Evolutionary conservation across 2,113 vertebrate genomes (phyloP).

Genomic region (Nestor notabilis): DNA sequence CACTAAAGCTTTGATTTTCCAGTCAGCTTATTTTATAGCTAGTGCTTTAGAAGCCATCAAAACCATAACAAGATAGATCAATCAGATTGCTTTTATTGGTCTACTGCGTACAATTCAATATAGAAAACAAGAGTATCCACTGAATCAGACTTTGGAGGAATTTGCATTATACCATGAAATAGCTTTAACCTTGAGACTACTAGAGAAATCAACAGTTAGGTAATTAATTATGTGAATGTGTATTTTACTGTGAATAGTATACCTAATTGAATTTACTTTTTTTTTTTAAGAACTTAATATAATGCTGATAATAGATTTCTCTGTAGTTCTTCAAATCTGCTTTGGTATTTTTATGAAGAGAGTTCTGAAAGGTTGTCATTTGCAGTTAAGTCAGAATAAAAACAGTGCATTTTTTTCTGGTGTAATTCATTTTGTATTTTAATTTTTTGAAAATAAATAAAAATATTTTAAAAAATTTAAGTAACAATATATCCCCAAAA

Average conservation of each 20-base stretch:
- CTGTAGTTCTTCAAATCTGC: neutral
- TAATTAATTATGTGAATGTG: constrained; percentile 60
- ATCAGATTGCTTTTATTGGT: constrained; percentile 76
- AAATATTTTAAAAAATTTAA: neutral
- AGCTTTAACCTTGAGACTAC: constrained; percentile 69
- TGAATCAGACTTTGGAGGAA: constrained; percentile 65
- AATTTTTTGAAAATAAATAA: neutral
- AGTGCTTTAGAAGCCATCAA: constrained; percentile 74
- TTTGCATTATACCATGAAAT: neutral
- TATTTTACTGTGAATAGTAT: neutral
- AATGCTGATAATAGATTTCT: neutral
- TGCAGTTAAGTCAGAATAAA: neutral
- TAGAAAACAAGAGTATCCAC: constrained; percentile 54
- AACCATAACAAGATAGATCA: constrained; percentile 75
- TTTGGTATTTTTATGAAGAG: neutral
- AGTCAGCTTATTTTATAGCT: constrained; percentile 78
- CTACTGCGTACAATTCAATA: constrained; percentile 67
- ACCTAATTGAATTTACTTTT: neutral
- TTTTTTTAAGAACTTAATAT: constrained; percentile 7
- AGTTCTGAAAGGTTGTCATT: neutral
- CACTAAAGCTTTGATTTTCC: constrained; percentile 79
- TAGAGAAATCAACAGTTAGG: constrained; percentile 42
- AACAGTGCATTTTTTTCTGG: neutral
- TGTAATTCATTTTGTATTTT: neutral
- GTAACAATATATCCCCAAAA: neutral